phyloP scores from a whole-genome alignment of 2,888 invertebrate genomes.

The Chironomus riparius region DNA sequence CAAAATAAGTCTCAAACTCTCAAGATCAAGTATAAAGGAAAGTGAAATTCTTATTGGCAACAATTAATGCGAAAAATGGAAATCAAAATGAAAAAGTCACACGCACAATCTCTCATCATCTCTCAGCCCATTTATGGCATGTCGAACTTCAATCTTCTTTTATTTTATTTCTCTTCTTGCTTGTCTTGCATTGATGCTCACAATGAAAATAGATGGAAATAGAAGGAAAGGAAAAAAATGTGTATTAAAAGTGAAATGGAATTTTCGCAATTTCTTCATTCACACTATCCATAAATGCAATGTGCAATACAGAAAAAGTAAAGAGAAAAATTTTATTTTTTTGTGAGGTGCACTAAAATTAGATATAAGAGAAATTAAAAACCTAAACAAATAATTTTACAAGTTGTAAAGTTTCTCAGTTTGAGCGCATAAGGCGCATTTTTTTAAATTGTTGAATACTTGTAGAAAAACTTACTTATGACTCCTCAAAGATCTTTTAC shows the following conservation, averaged over 20 bases:
- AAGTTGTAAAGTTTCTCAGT: neutral
- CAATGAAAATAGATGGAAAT: neutral
- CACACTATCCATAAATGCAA: neutral
- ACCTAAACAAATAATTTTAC: neutral
- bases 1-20: neutral
- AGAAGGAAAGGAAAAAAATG: neutral
- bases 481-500: too few species aligned
- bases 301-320: neutral
- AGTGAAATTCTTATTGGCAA: slow-evolving; percentile 10
- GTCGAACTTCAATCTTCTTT: neutral
- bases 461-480: too few species aligned
- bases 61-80: neutral
- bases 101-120: slow-evolving; percentile 4
- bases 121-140: neutral
- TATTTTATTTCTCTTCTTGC: neutral
- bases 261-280: neutral
- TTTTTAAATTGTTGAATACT: too few species aligned
- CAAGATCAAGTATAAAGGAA: neutral
- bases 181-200: neutral
- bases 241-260: slow-evolving; percentile 4
- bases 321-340: neutral
- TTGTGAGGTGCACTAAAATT: too few species aligned
- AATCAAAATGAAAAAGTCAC: neutral
- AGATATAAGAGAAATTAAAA: neutral
- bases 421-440: too few species aligned